Percentiles rank a stretch among this genome's conserved stretches.
phyloP scores from a whole-genome alignment of 2,113 vertebrate species.

The Henicopernis longicauda region DNA sequence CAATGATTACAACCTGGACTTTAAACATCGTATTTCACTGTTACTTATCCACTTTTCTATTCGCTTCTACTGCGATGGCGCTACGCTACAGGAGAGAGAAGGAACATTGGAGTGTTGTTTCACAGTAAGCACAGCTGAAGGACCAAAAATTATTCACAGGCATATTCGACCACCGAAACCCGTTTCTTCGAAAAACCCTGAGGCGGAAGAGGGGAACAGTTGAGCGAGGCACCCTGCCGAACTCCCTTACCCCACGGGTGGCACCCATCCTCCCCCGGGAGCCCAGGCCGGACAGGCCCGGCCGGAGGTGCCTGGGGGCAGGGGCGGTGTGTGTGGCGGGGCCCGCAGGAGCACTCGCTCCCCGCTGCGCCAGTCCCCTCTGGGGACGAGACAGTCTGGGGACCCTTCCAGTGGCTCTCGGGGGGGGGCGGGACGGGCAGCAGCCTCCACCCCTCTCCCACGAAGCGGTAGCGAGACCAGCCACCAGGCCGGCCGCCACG shows the following conservation, averaged over 20 bases:
- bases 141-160: accelerated
- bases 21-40: background rate
- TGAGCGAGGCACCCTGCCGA: accelerated
- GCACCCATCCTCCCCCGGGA: no score
- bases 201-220: accelerated
- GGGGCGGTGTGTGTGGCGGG: accelerated
- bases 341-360: no score
- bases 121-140: background rate
- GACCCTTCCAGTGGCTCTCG: no score
- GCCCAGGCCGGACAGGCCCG: background rate
- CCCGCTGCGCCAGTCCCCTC: background rate
- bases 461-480: no score
- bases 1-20: background rate
- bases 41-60: no score
- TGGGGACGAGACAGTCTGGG: no score
- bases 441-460: no score
- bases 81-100: accelerated
- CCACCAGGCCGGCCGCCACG: no score
- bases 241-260: accelerated
- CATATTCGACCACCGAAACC: background rate
- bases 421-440: no score
- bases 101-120: accelerated
- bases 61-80: accelerated
- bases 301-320: background rate
- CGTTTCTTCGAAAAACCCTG: accelerated